Percentiles rank a stretch among this genome's conserved stretches.
Conservation (phyloP, 2,888 invertebrate genomes). For the Latrodectus hesperus region DNA sequence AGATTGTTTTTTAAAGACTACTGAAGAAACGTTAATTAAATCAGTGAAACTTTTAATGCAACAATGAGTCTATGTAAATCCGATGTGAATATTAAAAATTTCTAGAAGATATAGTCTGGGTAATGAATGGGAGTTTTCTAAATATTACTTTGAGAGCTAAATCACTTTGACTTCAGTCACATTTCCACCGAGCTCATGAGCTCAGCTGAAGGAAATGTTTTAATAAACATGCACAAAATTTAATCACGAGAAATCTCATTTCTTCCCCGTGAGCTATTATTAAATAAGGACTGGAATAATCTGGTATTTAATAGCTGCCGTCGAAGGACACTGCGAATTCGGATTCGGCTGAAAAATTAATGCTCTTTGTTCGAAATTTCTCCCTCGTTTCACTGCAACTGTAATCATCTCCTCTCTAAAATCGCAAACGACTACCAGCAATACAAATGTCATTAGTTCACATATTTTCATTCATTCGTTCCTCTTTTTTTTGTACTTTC, state of each 20-base stretch:
- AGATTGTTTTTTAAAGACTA: no score
- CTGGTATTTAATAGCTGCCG: slow-evolving; percentile 21
- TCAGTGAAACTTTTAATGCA: no score
- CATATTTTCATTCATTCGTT: not conserved
- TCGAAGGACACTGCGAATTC: not conserved
- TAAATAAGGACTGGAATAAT: slow-evolving; percentile 25
- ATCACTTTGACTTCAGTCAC: no score
- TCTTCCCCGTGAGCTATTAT: slow-evolving; percentile 7
- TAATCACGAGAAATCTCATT: slow-evolving; percentile 3
- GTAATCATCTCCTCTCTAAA: slow-evolving; percentile 23
- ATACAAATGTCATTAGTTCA: slow-evolving; percentile 28
- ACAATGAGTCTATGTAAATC: no score
- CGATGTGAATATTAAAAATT: no score
- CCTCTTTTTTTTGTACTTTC: not conserved
- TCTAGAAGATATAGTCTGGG: no score
- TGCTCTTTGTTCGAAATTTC: slow-evolving; percentile 22
- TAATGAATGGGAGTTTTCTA: no score
- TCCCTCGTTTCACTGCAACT: slow-evolving; percentile 19
- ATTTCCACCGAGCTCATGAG: no score
- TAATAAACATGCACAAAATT: slow-evolving; percentile 5
- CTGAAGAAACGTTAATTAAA: no score
- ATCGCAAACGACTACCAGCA: slow-evolving; percentile 29
- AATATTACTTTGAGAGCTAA: no score
- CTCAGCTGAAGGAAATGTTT: not conserved
- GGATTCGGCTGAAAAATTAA: slow-evolving; percentile 14